phyloP scores from a whole-genome alignment of 2,797 vertebrate genomes.

The Eremophila alpestris region DNA sequence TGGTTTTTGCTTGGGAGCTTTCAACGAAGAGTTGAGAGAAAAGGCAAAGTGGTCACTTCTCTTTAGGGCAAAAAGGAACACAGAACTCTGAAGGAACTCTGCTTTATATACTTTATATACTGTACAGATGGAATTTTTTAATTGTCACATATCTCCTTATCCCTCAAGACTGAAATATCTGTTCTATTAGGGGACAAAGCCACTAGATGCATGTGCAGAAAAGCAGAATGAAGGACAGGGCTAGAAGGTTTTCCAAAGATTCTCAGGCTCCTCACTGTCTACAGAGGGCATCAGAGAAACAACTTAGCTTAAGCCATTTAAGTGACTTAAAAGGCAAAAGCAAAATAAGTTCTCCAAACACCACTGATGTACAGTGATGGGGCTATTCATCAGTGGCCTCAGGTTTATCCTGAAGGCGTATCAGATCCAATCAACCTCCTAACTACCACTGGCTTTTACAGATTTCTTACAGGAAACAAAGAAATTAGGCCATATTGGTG shows the following conservation, averaged over 20 bases:
- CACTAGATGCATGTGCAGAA: not conserved
- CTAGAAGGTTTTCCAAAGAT: not conserved
- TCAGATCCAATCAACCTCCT: constrained; percentile 1
- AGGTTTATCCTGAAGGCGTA: not conserved
- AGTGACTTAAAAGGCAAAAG: not conserved
- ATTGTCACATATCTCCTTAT: not conserved
- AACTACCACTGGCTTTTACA: not conserved
- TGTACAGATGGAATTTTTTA: not conserved
- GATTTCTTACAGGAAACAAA: not conserved
- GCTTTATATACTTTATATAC: not conserved
- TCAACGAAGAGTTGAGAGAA: not conserved
- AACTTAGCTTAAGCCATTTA: not conserved
- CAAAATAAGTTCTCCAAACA: not conserved
- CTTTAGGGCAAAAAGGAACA: not conserved
- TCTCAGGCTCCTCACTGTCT: not conserved
- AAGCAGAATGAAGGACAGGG: not conserved
- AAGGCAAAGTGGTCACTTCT: not conserved
- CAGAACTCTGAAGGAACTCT: not conserved
- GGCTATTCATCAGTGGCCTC: not conserved
- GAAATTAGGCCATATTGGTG: not conserved
- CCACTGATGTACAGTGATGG: not conserved
- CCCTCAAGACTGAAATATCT: not conserved
- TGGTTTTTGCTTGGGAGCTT: not conserved
- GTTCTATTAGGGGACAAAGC: not conserved
- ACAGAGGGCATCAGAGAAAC: not conserved